Evolutionary conservation across 2,888 invertebrate species (phyloP), one percentile per base, ranked within the genome.

Genomic region (Pandemis corylana): DNA sequence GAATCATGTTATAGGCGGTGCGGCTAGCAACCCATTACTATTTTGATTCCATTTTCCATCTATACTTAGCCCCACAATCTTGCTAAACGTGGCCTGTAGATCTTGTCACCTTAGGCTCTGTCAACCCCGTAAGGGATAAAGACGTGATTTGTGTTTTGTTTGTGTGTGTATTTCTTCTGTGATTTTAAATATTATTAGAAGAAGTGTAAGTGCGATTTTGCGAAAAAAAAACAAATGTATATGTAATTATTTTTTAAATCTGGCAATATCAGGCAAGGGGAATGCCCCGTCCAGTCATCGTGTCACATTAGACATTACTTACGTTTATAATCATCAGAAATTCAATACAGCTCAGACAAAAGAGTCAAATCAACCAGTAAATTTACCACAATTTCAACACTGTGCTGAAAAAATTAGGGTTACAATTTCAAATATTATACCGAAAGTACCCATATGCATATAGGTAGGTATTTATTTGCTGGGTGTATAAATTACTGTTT

Each of bases 221-320:
- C 28, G 49, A 49, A 51, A 13, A 51, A n/a, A n/a, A 5, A n/a
- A 1, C n/a, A 20, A 20, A 20, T 51, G 51, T n/a, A 5, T 41
- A 41, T 13, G 6, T 44, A 66, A 41, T 61, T 46, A 46, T 46
- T 46, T 46, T 46, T 46, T 15, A 49, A 49, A 41, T 41, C 42
- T 75, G 77, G 74, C 71, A 49, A 68, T 72, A 71, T 69, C 68
- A 62, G 74, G 73, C 78, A 72, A 88, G 90, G 90, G 87, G 85
- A 91, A 90, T 85, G 88, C 85, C 90, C 89, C 86, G 84, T 76
- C 78, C 78, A 85, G 80, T 86, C 84, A 86, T 86, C 83, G 84
- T 79, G 78, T 76, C 77, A 77, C 63, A 56, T 56, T 9, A 28
- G 59, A 73, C 46, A 56, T 15, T 20, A 20, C 5, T 7, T 56